Conservation (phyloP, 2,797 vertebrate species). For the Neopelma chrysocephalum region DNA sequence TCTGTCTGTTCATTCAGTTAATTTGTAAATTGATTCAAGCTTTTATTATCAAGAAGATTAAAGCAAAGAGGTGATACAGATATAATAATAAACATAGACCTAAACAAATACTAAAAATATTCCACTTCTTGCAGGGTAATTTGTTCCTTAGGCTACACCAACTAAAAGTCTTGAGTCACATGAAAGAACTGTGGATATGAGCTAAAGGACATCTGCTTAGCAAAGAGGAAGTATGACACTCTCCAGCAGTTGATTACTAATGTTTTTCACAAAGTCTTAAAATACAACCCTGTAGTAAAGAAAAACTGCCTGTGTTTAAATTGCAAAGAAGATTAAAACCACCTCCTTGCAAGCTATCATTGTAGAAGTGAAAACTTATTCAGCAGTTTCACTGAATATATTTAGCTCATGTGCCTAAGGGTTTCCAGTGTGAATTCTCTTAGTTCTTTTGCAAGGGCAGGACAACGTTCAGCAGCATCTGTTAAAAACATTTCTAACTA, state of each 20-base stretch:
- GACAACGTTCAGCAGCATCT: not conserved
- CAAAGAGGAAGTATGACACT: not conserved
- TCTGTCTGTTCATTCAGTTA: not conserved
- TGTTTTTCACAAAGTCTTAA: not conserved
- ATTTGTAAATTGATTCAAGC: not conserved
- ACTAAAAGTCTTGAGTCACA: not conserved
- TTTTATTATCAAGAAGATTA: not conserved
- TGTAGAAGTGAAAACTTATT: not conserved
- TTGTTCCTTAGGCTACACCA: not conserved
- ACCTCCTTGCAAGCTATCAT: not conserved
- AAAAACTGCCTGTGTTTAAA: not conserved
- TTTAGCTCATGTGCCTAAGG: not conserved
- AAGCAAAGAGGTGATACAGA: not conserved
- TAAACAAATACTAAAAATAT: not conserved
- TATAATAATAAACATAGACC: not conserved
- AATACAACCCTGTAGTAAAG: not conserved
- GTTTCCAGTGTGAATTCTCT: not conserved
- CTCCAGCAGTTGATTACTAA: not conserved
- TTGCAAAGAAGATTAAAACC: not conserved
- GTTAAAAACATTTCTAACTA: not conserved
- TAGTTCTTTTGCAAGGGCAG: not conserved
- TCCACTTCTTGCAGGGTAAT: not conserved
- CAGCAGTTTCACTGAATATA: not conserved
- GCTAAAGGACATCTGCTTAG: not conserved
- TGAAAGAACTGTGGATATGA: not conserved